phyloP scores from a whole-genome alignment of 1,140 invertebrate species.

The Papilio machaon region DNA sequence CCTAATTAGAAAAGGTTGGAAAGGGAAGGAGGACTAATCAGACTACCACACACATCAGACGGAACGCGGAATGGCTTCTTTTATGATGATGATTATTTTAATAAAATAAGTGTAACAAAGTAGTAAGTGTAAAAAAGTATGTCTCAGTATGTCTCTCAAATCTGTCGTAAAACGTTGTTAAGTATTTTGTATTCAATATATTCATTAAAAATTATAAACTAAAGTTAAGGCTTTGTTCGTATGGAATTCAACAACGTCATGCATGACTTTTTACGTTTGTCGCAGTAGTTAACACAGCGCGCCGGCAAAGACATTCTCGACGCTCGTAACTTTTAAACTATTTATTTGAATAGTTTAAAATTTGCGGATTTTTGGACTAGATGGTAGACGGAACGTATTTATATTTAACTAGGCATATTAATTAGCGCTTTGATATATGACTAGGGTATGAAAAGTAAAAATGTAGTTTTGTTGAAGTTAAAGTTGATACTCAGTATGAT shows the following conservation, averaged over 20 bases:
- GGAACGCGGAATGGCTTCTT: no score
- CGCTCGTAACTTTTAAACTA: neutral
- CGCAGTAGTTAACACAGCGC: neutral
- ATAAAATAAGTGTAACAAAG: no score
- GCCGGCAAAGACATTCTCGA: neutral
- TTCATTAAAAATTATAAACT: neutral
- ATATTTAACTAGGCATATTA: neutral
- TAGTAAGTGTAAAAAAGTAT: no score
- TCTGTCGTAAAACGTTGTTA: no score
- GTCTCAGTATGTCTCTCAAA: no score
- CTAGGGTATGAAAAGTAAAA: neutral
- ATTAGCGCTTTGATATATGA: neutral
- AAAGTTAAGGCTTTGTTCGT: neutral
- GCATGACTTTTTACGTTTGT: neutral
- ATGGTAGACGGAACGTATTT: neutral
- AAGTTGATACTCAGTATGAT: neutral
- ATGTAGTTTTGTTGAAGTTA: neutral
- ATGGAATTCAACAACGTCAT: neutral
- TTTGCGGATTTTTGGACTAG: neutral
- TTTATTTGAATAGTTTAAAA: conserved; percentile 11
- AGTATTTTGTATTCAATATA: neutral
- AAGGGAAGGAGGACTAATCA: no score
- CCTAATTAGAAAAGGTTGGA: no score
- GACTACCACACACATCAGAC: no score
- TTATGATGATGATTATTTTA: no score